Evolutionary conservation across 2,113 vertebrate species (phyloP).

Genomic region (Anolis sagrei): DNA sequence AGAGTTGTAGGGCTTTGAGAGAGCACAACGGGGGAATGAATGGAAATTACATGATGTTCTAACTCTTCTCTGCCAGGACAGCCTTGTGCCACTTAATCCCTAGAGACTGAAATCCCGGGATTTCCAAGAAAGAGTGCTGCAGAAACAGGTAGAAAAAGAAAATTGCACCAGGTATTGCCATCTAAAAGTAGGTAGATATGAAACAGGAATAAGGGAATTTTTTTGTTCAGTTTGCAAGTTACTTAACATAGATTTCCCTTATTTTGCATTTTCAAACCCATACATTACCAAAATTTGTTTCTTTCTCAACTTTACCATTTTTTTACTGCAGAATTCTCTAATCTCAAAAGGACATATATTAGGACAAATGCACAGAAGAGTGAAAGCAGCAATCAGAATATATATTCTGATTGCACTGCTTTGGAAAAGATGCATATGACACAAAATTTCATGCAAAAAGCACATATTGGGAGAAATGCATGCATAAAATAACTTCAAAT

Average conservation of each 20-base stretch:
- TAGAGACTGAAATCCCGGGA: constrained; percentile 32
- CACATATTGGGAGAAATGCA: neutral
- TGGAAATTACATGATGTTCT: constrained; percentile 77
- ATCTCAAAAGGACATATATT: too few species aligned
- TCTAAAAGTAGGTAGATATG: neutral
- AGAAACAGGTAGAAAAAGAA: constrained; percentile 21
- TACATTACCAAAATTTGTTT: neutral
- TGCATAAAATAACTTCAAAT: too few species aligned
- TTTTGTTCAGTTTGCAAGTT: neutral
- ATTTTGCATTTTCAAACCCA: neutral
- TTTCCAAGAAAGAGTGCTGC: constrained; percentile 28
- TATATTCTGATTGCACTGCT: too few species aligned
- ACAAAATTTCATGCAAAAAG: neutral
- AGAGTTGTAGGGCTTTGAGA: constrained; percentile 67
- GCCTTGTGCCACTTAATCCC: constrained; percentile 68
- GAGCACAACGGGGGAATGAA: constrained; percentile 68
- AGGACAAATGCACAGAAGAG: too few species aligned
- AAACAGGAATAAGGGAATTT: neutral
- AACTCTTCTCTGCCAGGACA: constrained; percentile 65
- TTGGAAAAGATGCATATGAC: neutral
- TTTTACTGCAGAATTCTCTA: neutral
- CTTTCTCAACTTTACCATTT: neutral
- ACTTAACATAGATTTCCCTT: neutral
- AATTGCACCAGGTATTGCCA: neutral
- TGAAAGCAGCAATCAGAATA: too few species aligned